These are phyloP conservation scores for Poecilia wingei DNA, from an alignment of 2,797 vertebrate genomes.

Conservation along the genomic window DNA sequence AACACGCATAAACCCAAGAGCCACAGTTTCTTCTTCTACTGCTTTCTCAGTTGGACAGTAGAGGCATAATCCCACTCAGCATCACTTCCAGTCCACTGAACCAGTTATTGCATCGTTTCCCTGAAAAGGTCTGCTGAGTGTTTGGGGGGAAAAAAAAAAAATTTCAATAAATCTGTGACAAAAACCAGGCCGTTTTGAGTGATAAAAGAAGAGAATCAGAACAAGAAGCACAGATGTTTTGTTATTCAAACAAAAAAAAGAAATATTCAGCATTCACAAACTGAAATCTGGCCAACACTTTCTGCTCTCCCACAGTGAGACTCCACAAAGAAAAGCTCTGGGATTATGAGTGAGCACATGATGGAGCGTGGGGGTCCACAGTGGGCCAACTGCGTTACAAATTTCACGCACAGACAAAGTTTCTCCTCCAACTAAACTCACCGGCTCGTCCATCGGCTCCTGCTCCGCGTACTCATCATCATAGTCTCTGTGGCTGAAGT, in stretches of 20 bases:
- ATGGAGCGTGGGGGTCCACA: not conserved
- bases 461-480: conserved; percentile 82
- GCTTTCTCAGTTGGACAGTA: not conserved
- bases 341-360: not conserved
- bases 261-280: not conserved
- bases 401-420: not conserved
- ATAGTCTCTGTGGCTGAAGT: conserved; percentile 83
- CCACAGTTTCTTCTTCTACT: not conserved
- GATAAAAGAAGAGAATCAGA: not conserved
- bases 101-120: not conserved
- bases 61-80: not conserved
- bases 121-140: not conserved
- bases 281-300: not conserved
- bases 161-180: not conserved
- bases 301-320: not conserved
- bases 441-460: conserved; percentile 86
- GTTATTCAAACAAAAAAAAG: not conserved
- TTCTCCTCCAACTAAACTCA: conserved; percentile 69
- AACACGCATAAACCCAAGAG: not conserved
- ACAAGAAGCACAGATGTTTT: not conserved
- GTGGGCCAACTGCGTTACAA: not conserved
- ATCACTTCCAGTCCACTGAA: conserved; percentile 2
- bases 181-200: not conserved
- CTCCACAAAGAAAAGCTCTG: not conserved
- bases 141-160: too few relatives aligned